phyloP scores from a whole-genome alignment of 2,888 invertebrate species.

The Microctonus hyperodae region DNA sequence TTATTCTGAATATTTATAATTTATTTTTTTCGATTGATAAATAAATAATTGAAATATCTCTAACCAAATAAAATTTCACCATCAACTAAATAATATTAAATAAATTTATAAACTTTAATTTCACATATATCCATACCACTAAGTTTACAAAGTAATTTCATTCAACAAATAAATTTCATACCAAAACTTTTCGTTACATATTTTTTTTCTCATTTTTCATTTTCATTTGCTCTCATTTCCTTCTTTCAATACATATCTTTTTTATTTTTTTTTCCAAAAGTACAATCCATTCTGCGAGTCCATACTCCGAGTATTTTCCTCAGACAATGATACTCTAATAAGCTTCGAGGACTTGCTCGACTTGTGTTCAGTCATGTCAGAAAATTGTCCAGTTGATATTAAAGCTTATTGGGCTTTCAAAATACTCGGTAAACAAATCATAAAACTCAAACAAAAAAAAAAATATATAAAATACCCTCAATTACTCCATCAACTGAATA shows the following conservation, averaged over 20 bases:
- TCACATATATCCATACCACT: too few species aligned
- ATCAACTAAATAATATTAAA: too few species aligned
- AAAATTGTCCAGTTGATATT: slow-evolving; percentile 73
- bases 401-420: slow-evolving; percentile 75
- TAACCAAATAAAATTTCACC: too few species aligned
- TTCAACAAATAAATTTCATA: not conserved
- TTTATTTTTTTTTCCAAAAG: slow-evolving; percentile 59
- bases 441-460: too few species aligned
- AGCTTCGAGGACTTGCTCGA: slow-evolving; percentile 83
- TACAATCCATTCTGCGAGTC: slow-evolving; percentile 79
- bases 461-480: too few species aligned
- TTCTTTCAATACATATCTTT: too few species aligned
- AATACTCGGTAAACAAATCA: slow-evolving; percentile 11
- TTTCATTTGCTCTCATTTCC: not conserved
- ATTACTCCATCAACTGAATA: too few species aligned
- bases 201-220: not conserved
- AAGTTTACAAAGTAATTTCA: too few species aligned
- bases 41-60: too few species aligned
- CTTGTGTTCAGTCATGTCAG: slow-evolving; percentile 78
- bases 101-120: too few species aligned
- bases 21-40: too few species aligned
- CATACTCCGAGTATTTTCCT: slow-evolving; percentile 78
- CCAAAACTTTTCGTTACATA: not conserved
- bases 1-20: too few species aligned
- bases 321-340: slow-evolving; percentile 71